Evolutionary conservation across 2,888 invertebrate species (phyloP).

Genomic region (Laothoe populi): DNA sequence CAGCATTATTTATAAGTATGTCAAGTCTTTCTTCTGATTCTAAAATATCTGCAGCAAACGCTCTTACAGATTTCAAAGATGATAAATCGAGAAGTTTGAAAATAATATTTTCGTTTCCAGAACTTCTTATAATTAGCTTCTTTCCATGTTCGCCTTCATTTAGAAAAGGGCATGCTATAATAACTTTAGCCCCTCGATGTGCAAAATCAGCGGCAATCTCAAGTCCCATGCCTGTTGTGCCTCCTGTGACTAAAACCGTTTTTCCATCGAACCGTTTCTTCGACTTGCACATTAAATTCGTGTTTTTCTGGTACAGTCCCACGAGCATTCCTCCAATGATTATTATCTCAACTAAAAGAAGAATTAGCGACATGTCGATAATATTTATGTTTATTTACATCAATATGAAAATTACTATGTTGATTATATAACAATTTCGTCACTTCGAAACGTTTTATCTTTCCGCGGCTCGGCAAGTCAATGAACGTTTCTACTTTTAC

Average conservation of each 20-base stretch:
- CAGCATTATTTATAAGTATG: conserved; percentile 95
- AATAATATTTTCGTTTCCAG: conserved; percentile 88
- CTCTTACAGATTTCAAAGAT: conserved; percentile 89
- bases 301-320: conserved; percentile 72
- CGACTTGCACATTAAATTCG: conserved; percentile 71
- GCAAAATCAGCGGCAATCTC: conserved; percentile 74
- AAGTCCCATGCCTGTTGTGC: conserved; percentile 73
- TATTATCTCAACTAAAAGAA: conserved; percentile 51
- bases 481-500: conserved; percentile 48
- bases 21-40: conserved; percentile 89
- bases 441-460: conserved; percentile 35
- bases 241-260: conserved; percentile 66
- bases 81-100: conserved; percentile 90
- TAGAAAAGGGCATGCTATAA: conserved; percentile 71
- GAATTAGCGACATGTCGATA: conserved; percentile 50
- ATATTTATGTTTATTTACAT: neutral
- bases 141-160: conserved; percentile 65
- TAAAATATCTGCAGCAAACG: conserved; percentile 91
- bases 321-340: conserved; percentile 55
- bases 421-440: neutral
- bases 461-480: conserved; percentile 38
- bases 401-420: neutral
- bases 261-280: conserved; percentile 68
- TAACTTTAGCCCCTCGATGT: conserved; percentile 70
- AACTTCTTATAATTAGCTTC: conserved; percentile 87